Conservation (phyloP, 2,113 vertebrate genomes). For the Mystacornis crossleyi region DNA sequence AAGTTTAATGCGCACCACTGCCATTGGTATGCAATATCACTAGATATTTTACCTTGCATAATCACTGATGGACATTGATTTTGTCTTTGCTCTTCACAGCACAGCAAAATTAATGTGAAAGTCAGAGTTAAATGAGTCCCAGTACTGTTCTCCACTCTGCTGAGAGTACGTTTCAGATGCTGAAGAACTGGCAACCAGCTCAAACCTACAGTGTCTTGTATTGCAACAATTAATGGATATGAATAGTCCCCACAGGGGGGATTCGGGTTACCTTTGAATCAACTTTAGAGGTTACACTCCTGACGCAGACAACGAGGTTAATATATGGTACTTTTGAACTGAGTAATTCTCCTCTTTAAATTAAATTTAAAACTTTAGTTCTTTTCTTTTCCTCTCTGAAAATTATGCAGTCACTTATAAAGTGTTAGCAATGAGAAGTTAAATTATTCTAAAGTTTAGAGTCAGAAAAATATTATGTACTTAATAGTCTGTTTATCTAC, state of each 20-base stretch:
- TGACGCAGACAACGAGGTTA: conserved; percentile 71
- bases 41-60: conserved; percentile 83
- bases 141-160: conserved; percentile 76
- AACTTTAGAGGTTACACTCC: conserved; percentile 76
- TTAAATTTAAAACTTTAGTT: conserved; percentile 47
- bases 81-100: conserved; percentile 85
- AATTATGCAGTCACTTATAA: conserved; percentile 28
- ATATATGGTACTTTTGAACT: conserved; percentile 48
- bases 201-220: conserved; percentile 63
- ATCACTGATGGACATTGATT: conserved; percentile 86
- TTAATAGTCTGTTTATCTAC: neutral
- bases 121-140: conserved; percentile 83
- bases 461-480: conserved; percentile 8
- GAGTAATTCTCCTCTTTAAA: conserved; percentile 58
- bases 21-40: conserved; percentile 78
- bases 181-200: conserved; percentile 73
- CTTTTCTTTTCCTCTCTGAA: conserved; percentile 41
- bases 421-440: conserved; percentile 22
- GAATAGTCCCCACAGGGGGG: conserved; percentile 72
- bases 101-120: conserved; percentile 85
- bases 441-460: conserved; percentile 35
- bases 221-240: conserved; percentile 80
- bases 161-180: conserved; percentile 75
- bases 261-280: conserved; percentile 73
- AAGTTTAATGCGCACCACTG: conserved; percentile 71